Evolutionary conservation across 1,140 invertebrate species (phyloP), one percentile per base, ranked within the genome.

Genomic region (Daktulosphaira vitifoliae): DNA sequence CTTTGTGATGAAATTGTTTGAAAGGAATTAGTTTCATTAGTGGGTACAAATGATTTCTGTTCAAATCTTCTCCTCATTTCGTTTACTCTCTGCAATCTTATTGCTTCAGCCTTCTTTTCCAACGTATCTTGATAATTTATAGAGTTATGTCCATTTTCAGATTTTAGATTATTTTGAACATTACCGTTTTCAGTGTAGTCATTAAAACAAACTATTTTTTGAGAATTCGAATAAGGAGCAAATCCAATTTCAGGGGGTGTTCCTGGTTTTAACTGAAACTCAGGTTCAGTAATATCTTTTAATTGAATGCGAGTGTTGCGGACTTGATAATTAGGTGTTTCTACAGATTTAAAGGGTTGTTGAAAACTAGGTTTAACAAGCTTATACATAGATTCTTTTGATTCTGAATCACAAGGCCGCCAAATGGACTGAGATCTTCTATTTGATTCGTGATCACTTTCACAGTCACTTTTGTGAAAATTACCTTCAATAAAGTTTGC

Each of bases 381-480:
- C 69, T 79, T 80, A 68, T 80, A 83, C 7, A 75, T 71, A 42
- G 76, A 76, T 49, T 80, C 78, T 33, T 82, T 81, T 0, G 75
- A 71, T 59, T 81, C 79, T 1, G 79, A 77, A 66, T 79, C 78
- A 37, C 73, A 74, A 11, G 81, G 78, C 2, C 77, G 75, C 79
- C 85, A 86, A 23, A 81, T 74, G 0, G 82, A 78, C 53, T 79
- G 77, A 70, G 85, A 82, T 66, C 79, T 77, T 11, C 29, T 5
- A 11, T 33, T 33, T 33, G 78, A 77, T 53, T 87, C 85, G 66
- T 82, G 84, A 71, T 89, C 85, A 71, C 84, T 88, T 73, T 86
- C 84, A 68, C 86, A 86, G 70, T 88, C 86, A 70, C 83, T 84
- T 77, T 76, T 83, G 33, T 78, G 76, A 71, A 85, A 86, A 74